A percentile compares a stretch with the other conserved stretches of the same genome.
phyloP scores from a whole-genome alignment of 2,113 vertebrate genomes.

The Macquaria ambigua region DNA sequence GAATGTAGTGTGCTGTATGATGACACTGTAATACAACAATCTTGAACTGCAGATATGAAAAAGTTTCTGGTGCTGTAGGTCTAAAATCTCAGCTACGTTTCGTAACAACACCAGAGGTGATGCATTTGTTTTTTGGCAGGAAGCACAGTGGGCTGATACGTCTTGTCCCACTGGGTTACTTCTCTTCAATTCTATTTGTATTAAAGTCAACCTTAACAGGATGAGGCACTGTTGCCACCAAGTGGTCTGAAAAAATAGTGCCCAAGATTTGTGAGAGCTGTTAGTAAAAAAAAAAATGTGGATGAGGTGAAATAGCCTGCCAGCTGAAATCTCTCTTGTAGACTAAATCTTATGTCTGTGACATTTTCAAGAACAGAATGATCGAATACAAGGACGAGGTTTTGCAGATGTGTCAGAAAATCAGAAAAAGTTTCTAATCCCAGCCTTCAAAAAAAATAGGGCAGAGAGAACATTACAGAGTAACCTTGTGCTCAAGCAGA shows the following conservation, averaged over 20 bases:
- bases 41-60: background rate
- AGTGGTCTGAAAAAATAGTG: constrained; percentile 67
- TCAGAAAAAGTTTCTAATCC: constrained; percentile 5
- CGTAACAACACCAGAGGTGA: background rate
- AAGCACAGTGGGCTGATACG: background rate
- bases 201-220: constrained; percentile 19
- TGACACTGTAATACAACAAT: background rate
- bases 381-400: background rate
- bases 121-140: background rate
- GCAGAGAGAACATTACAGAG: background rate
- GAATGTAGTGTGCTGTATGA: background rate
- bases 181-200: constrained; percentile 1
- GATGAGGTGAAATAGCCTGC: background rate
- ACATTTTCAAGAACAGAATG: constrained; percentile 5
- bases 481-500: background rate
- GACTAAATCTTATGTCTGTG: background rate
- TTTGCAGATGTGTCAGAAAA: background rate
- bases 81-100: background rate
- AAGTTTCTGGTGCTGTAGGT: background rate
- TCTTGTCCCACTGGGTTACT: constrained; percentile 5
- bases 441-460: constrained; percentile 10
- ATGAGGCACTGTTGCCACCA: constrained; percentile 79
- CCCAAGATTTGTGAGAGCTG: constrained; percentile 4
- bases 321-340: constrained; percentile 7
- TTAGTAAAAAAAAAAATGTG: background rate